Evolutionary conservation across 2,888 invertebrate species (phyloP).

Genomic region (Mythimna ferrago): DNA sequence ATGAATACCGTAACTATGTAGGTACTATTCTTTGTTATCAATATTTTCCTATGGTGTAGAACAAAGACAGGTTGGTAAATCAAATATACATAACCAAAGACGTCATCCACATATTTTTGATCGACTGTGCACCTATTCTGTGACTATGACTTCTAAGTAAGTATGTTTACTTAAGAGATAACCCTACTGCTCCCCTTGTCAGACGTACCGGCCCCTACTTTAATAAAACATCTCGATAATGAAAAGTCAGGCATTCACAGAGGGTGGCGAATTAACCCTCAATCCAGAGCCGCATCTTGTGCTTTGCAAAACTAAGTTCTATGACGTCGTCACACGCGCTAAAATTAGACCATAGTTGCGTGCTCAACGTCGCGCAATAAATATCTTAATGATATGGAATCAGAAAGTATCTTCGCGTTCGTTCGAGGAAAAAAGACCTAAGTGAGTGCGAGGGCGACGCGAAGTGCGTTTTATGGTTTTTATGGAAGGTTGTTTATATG

Average conservation of each 20-base stretch:
- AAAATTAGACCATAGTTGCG: conserved; percentile 78
- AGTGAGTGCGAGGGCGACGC: conserved; percentile 61
- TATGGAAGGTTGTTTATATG: conserved; percentile 71
- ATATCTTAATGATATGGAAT: conserved; percentile 90
- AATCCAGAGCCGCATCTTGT: conserved; percentile 58
- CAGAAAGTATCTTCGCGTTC: conserved; percentile 86
- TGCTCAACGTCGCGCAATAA: conserved; percentile 81
- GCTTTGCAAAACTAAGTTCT: conserved; percentile 79
- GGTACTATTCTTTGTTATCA: background rate
- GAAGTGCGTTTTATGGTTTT: conserved; percentile 73
- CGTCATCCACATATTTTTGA: background rate
- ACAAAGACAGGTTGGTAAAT: background rate
- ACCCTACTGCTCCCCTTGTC: conserved; percentile 82
- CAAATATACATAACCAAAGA: background rate
- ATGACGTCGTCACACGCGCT: conserved; percentile 73
- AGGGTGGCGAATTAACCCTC: conserved; percentile 89
- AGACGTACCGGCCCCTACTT: conserved; percentile 83
- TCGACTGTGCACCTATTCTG: conserved; percentile 8
- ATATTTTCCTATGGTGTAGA: background rate
- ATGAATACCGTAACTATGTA: background rate
- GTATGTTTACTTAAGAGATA: conserved; percentile 68
- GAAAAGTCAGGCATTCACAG: conserved; percentile 90
- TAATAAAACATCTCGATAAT: conserved; percentile 91
- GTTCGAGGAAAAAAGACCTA: conserved; percentile 73
- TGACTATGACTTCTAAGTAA: conserved; percentile 25